phyloP scores from a whole-genome alignment of 2,113 vertebrate genomes.

The Gnathonemus longibarbis region DNA sequence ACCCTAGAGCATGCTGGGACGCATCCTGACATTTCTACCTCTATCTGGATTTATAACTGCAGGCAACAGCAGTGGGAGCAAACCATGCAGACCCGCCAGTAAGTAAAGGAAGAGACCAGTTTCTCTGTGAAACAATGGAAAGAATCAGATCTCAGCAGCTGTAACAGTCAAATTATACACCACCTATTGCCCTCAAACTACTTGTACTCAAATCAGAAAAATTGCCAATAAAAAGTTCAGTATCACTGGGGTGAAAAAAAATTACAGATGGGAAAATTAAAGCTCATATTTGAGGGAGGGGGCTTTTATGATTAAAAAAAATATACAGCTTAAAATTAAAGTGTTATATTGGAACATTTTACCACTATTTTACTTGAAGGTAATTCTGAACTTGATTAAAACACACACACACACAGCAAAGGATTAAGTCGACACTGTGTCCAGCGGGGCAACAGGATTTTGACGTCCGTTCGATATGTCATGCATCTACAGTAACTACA shows the following conservation, averaged over 20 bases:
- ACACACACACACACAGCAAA: not conserved
- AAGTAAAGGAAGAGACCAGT: not conserved
- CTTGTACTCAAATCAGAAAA: not conserved
- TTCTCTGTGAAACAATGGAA: not conserved
- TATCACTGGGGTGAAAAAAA: not conserved
- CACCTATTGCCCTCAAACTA: not conserved
- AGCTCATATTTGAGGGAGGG: not conserved
- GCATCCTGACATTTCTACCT: conserved; percentile 23
- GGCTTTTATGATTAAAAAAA: not conserved
- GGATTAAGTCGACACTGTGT: not conserved
- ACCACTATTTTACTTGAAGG: not conserved
- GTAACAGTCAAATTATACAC: not conserved
- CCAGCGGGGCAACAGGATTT: not conserved
- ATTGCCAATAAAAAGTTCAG: not conserved
- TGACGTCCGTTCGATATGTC: not conserved
- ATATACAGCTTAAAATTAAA: conserved; percentile 20
- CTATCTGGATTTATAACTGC: conserved; percentile 11
- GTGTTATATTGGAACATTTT: conserved; percentile 24
- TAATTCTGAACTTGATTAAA: not conserved
- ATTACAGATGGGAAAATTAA: not conserved
- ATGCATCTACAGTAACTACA: not conserved
- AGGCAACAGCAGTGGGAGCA: conserved; percentile 12
- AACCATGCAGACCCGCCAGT: not conserved
- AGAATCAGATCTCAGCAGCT: not conserved
- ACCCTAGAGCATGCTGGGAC: conserved; percentile 6